Percentiles rank a stretch among this genome's conserved stretches.
phyloP scores from a whole-genome alignment of 2,797 vertebrate species.

The Poeciliopsis infans region DNA sequence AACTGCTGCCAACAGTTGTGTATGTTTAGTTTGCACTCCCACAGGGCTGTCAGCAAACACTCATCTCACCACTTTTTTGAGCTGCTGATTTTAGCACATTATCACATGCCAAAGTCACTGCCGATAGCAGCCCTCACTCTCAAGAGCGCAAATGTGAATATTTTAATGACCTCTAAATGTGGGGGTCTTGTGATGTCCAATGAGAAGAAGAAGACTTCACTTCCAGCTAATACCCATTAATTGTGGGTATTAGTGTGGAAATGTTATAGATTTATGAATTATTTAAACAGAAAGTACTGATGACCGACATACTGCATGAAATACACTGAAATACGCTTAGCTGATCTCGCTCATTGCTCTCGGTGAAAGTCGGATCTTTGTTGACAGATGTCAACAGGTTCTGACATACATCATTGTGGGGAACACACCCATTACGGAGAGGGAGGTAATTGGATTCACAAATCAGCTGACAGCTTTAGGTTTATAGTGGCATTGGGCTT shows the following conservation, averaged over 20 bases:
- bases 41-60: slow-evolving; percentile 61
- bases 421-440: slow-evolving; percentile 81
- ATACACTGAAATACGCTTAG: neutral
- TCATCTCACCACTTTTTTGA: slow-evolving; percentile 40
- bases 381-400: slow-evolving; percentile 68
- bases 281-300: neutral
- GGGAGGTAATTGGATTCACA: slow-evolving; percentile 84
- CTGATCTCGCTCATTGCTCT: slow-evolving; percentile 2
- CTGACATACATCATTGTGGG: slow-evolving; percentile 75
- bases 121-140: slow-evolving; percentile 6
- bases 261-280: neutral
- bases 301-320: neutral
- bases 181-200: slow-evolving; percentile 5
- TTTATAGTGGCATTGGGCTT: slow-evolving; percentile 75
- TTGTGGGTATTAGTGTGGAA: neutral
- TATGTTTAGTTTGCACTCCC: slow-evolving; percentile 54
- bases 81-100: slow-evolving; percentile 40
- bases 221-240: neutral
- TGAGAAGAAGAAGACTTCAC: slow-evolving; percentile 16
- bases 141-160: slow-evolving; percentile 10
- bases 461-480: slow-evolving; percentile 78
- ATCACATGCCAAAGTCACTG: slow-evolving; percentile 20
- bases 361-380: slow-evolving; percentile 29
- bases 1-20: slow-evolving; percentile 68
- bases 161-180: slow-evolving; percentile 12